Conservation (phyloP, 2,797 vertebrate species). For the Silurus aristotelis region DNA sequence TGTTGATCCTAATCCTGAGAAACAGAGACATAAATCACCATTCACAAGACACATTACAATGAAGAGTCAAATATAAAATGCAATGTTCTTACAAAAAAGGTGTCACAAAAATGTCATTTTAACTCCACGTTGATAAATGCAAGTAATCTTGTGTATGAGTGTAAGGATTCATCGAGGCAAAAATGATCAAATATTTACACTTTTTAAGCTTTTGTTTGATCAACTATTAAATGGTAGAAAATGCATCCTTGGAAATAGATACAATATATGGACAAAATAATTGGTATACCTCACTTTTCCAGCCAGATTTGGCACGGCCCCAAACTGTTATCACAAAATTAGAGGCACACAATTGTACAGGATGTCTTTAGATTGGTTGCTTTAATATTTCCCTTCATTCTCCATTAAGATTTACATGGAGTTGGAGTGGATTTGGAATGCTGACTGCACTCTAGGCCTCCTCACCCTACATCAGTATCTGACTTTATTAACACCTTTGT, state of each 20-base stretch:
- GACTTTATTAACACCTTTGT: no score
- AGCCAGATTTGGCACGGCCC: no score
- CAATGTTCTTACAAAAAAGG: neutral
- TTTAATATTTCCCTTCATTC: no score
- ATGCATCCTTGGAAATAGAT: neutral
- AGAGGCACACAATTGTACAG: no score
- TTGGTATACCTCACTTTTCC: no score
- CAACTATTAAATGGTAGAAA: neutral
- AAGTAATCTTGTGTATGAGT: neutral
- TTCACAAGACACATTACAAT: neutral
- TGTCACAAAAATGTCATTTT: neutral
- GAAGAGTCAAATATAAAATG: neutral
- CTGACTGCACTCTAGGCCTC: no score
- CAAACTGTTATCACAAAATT: no score
- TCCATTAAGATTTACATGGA: no score
- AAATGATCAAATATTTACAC: neutral
- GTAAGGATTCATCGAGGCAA: neutral
- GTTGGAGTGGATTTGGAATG: no score
- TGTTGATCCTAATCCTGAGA: constrained; percentile 65
- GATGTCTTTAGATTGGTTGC: no score
- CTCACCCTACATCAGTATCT: no score
- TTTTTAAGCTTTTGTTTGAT: neutral
- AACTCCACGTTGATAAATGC: neutral
- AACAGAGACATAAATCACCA: constrained; percentile 21
- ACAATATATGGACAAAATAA: no score